Conservation (phyloP, 1,140 invertebrate species). For the Brachionus manjavacas region DNA sequence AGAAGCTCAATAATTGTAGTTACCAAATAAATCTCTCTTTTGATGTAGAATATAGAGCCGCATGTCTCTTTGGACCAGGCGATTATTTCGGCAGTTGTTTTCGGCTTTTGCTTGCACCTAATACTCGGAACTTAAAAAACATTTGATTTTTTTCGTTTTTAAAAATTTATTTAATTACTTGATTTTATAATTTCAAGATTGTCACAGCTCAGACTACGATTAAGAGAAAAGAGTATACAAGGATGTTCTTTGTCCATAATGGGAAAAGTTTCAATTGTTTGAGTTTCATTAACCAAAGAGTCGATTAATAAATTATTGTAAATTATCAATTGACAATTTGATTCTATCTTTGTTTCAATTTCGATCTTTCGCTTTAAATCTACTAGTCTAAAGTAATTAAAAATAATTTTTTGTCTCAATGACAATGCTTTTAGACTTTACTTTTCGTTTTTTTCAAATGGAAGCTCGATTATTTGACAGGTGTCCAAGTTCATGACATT, state of each 20-base stretch:
- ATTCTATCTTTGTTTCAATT: slow-evolving; percentile 76
- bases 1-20: slow-evolving; percentile 9
- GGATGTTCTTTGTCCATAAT: slow-evolving; percentile 67
- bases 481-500: slow-evolving; percentile 77
- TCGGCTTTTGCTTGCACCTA: background rate
- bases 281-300: slow-evolving; percentile 64
- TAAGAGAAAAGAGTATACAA: slow-evolving; percentile 68
- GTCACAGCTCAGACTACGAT: slow-evolving; percentile 7
- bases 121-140: slow-evolving; percentile 21
- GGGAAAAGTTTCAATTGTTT: slow-evolving; percentile 69
- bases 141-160: too few species aligned
- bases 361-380: slow-evolving; percentile 72
- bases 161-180: background rate
- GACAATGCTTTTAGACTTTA: slow-evolving; percentile 44
- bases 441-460: slow-evolving; percentile 65
- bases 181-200: slow-evolving; percentile 36
- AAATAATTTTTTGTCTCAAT: background rate
- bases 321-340: slow-evolving; percentile 74
- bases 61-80: slow-evolving; percentile 38
- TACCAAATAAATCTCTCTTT: slow-evolving; percentile 35
- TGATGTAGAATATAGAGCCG: slow-evolving; percentile 27
- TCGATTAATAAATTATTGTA: slow-evolving; percentile 64
- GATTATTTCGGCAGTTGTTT: background rate
- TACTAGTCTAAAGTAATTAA: slow-evolving; percentile 55
- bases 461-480: slow-evolving; percentile 69